A percentile compares a stretch with the other conserved stretches of the same genome.
Evolutionary conservation across 2,113 vertebrate species (phyloP).

Genomic region (Nyctereutes procyonoides): DNA sequence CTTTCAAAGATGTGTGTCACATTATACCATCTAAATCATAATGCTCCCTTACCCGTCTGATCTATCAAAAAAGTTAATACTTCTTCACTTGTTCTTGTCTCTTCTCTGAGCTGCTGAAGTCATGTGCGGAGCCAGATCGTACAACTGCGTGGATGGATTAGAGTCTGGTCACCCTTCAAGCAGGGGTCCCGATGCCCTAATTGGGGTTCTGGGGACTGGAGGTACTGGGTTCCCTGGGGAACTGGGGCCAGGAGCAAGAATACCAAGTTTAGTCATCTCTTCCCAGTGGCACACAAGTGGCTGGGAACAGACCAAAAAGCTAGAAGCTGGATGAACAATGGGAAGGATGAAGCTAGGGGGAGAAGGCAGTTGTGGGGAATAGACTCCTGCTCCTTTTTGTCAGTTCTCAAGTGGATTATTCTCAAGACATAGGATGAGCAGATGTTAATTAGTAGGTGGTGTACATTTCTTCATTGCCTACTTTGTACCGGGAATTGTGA

Average conservation of each 20-base stretch:
- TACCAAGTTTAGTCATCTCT: neutral
- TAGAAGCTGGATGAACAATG: neutral
- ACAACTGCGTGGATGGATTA: neutral
- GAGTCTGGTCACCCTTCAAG: neutral
- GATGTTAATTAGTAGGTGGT: neutral
- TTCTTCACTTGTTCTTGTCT: neutral
- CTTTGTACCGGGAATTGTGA: neutral
- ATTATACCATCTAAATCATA: neutral
- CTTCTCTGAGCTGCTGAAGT: neutral
- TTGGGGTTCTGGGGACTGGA: neutral
- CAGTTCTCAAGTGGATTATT: neutral
- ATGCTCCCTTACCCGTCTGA: neutral
- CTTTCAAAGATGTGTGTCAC: neutral
- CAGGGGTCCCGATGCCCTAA: neutral
- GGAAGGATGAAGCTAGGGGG: neutral
- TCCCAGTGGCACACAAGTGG: neutral
- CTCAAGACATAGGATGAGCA: neutral
- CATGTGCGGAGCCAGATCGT: neutral
- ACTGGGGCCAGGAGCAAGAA: neutral
- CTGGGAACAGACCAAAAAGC: neutral
- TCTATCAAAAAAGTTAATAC: neutral
- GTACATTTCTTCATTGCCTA: neutral
- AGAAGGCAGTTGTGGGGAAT: neutral
- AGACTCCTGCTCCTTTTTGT: neutral
- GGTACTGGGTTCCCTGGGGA: neutral